Base-by-base conservation (phyloP, 2,113 vertebrate species). In the Leptocoma aspasia region DNA sequence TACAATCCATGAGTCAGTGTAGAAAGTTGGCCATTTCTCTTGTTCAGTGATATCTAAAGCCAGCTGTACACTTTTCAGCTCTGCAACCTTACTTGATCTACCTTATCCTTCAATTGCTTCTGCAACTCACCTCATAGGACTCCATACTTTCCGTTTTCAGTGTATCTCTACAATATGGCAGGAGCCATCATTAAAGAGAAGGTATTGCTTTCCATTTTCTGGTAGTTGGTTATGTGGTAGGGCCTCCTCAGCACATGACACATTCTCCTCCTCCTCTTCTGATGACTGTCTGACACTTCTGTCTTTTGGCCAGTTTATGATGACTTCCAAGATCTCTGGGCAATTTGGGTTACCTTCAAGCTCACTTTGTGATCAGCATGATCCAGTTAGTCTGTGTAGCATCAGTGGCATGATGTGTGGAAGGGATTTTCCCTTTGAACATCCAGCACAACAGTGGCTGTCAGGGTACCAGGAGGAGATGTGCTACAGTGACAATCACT, bases 341-440 rank as follows among this genome's bases (percentile, higher is more conserved):
- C 31, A 50, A 17, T 6, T 59, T 7, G 8, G 21, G 11, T 68
- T 59, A 68, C 53, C 14, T 31, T 44, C 27, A 37, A 60, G 44
- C 9, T 60, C 0, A 0, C 53, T 37, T 31, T 68, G 44, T 52
- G 44, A 59, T 66, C 44, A 76, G 26, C 0, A 0, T 14, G 44
- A 44, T 52, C 11, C 53, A 44, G 33, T 6, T 44, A 59, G 9
- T 77, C 27, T 6, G 3, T 37, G 22, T 15, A 52, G 21, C 14
- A 44, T 37, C 37, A 59, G 37, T 33, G 31, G 31, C 17, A 15
- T 27, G 33, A 52, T 50, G 22, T 59, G 31, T 59, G 44, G 33
- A 68, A 52, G 22, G 21, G 22, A 37, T 21, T 77, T 59, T 59
- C 11, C 21, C 22, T 44, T 37, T 37, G 37, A 31, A 37, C 31